Evolutionary conservation across 2,888 invertebrate species (phyloP).

Genomic region (Athalia rosae): DNA sequence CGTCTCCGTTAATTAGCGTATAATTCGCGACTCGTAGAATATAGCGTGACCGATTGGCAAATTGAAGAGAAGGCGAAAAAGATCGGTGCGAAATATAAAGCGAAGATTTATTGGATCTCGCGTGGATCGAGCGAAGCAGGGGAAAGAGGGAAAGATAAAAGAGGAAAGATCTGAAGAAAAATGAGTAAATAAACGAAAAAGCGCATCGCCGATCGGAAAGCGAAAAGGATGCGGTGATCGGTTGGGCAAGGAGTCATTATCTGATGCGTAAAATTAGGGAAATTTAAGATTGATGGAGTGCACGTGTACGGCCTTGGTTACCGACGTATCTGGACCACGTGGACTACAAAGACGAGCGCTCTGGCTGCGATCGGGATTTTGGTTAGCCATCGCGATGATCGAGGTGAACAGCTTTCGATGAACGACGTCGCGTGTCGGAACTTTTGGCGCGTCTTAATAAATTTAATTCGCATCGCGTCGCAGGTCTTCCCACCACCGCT

Average conservation of each 20-base stretch:
- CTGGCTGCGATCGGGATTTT: constrained; percentile 25
- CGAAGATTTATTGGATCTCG: not conserved
- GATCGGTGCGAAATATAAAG: constrained; percentile 11
- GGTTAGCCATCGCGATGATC: constrained; percentile 41
- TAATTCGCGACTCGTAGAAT: constrained; percentile 54
- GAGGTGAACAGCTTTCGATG: constrained; percentile 41
- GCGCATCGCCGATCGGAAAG: not conserved
- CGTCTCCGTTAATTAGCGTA: constrained; percentile 62
- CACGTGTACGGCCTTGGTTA: constrained; percentile 38
- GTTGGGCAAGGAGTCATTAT: not conserved
- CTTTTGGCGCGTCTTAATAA: constrained; percentile 28
- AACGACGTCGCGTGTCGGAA: constrained; percentile 15
- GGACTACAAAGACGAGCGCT: constrained; percentile 31
- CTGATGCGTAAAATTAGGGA: constrained; percentile 36
- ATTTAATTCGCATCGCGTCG: constrained; percentile 34
- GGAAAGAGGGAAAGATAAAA: not conserved
- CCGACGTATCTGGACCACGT: constrained; percentile 42
- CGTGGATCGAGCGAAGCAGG: not conserved
- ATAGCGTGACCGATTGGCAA: constrained; percentile 50
- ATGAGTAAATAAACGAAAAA: not conserved
- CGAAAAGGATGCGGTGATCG: not conserved
- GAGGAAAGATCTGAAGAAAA: not conserved
- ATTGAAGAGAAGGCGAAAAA: constrained; percentile 31
- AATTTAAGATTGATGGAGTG: constrained; percentile 37
- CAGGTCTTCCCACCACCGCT: not conserved